These are phyloP conservation scores for Sylvia borin DNA, from an alignment of 2,797 vertebrate species.

Conservation along the genomic window DNA sequence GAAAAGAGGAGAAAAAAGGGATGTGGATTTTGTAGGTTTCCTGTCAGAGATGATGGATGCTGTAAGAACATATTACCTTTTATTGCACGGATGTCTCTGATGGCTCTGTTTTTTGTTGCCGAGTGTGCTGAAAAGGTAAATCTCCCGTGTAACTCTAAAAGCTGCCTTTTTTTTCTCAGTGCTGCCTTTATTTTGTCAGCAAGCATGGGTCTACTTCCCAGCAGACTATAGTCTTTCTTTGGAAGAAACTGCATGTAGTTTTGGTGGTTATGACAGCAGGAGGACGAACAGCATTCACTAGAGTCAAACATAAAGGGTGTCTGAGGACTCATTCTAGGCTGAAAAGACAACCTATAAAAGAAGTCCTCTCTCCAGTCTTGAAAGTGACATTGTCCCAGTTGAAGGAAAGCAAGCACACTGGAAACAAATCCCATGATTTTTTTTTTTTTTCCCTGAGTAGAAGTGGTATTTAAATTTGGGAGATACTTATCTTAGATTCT, in stretches of 20 bases:
- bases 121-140: background rate
- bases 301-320: background rate
- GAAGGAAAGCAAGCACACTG: background rate
- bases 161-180: background rate
- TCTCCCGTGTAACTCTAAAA: background rate
- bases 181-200: background rate
- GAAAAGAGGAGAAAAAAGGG: background rate
- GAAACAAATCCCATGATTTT: fast-evolving
- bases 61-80: background rate
- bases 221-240: background rate
- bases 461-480: background rate
- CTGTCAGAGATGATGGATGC: background rate
- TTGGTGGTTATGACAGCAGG: background rate
- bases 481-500: background rate
- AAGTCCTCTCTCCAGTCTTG: background rate
- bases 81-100: background rate
- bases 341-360: background rate
- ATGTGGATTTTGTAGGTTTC: background rate
- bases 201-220: background rate
- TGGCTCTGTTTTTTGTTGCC: background rate
- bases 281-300: background rate
- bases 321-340: background rate
- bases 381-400: background rate
- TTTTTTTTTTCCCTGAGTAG: fast-evolving
- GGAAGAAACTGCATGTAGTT: background rate